phyloP scores from a whole-genome alignment of 2,888 invertebrate species.

The Phalera bucephala region DNA sequence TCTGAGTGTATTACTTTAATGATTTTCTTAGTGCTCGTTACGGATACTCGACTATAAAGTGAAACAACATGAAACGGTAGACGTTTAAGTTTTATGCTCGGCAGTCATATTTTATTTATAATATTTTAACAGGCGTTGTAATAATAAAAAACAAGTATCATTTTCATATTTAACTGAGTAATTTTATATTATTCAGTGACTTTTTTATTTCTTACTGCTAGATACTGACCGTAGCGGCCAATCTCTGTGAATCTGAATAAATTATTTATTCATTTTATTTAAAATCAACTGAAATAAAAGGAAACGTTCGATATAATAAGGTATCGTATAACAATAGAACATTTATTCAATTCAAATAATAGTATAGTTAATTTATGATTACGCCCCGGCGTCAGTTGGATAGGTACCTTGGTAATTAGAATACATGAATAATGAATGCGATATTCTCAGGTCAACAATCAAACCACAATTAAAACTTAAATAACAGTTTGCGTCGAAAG shows the following conservation, averaged over 20 bases:
- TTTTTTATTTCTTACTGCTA: no score
- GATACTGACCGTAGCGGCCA: no score
- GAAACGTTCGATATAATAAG: no score
- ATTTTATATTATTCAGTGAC: no score
- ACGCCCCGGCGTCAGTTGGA: slow-evolving; percentile 49
- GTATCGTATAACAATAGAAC: slow-evolving; percentile 60
- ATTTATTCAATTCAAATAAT: slow-evolving; percentile 54
- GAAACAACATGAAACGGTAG: slow-evolving; percentile 28
- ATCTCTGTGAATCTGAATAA: no score
- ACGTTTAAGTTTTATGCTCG: slow-evolving; percentile 14
- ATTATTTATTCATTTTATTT: no score
- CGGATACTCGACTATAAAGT: slow-evolving; percentile 26
- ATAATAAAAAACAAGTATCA: slow-evolving; percentile 2
- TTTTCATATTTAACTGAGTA: no score
- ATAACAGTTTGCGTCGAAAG: slow-evolving; percentile 52
- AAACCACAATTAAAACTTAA: slow-evolving; percentile 55
- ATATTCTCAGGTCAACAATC: slow-evolving; percentile 53
- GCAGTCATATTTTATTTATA: slow-evolving; percentile 5
- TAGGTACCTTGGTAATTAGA: slow-evolving; percentile 59
- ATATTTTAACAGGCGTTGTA: slow-evolving; percentile 9
- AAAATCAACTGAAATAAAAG: no score
- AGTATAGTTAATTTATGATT: slow-evolving; percentile 59
- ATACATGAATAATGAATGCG: slow-evolving; percentile 59
- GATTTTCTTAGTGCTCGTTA: slow-evolving; percentile 46
- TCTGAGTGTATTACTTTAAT: slow-evolving; percentile 51